Evolutionary conservation across 2,888 invertebrate genomes (phyloP), one percentile per base, ranked within the genome.

Genomic region (Bruchidius siliquastri): DNA sequence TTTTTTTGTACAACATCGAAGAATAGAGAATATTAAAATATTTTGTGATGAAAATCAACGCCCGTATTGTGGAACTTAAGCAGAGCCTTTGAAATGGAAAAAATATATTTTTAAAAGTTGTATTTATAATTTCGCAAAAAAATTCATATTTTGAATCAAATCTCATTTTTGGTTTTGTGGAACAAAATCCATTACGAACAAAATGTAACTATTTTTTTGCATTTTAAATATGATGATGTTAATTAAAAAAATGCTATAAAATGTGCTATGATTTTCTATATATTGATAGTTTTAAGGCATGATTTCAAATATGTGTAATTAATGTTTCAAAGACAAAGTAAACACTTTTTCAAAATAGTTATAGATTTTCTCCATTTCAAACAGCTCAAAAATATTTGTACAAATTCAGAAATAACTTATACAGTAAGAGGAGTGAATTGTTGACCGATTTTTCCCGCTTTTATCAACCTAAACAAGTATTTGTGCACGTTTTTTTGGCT

Each of bases 1-100:
- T 68, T 22, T 68, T 67, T 22, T 21, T 68, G 20, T 13, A 68
- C 68, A 68, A 68, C 68, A 68, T 68, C 68, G 68, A 68, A 68
- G 68, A 68, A 68, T 68, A 68, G 22, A 68, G 21, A 68, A 21
- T 10, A 20, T 68, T 49, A 49, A 49, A 49, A 49, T 49, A 49
- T 68, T 68, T 68, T 68, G 22, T 68, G 68, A 68, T 21, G 22
- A 68, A 68, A 21, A 68, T 68, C 49, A 49, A 49, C 49, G 6
- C 49, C 49, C 49, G 49, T 49, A 49, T 49, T 13, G 18, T 49
- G 49, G 49, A 49, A 49, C 49, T 49, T 49, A 8, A 49, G 49
- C 1, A 49, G 18, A 49, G 49, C 18, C 18, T 49, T 49, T 18
- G 49, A 49, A 49, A 49, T 49, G 49, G 49, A 49, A 49, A 49